Conservation (phyloP, 1,140 invertebrate species). For the Sycophaga agraensis region DNA sequence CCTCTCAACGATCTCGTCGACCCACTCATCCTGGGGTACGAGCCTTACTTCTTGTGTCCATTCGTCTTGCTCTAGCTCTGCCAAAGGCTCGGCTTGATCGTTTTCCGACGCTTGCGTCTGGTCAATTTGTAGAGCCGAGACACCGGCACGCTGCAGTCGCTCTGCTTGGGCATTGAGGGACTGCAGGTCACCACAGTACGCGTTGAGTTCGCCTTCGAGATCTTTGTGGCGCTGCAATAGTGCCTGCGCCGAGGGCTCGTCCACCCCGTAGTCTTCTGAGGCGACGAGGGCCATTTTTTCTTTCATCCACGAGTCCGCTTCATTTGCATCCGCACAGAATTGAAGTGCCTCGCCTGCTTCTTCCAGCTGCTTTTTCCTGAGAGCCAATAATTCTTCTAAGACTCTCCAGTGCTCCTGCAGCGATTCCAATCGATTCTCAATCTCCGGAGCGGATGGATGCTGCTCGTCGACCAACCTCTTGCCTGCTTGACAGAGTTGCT, state of each 20-base stretch:
- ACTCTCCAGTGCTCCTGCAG: slow-evolving; percentile 84
- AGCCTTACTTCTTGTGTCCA: slow-evolving; percentile 74
- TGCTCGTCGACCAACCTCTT: slow-evolving; percentile 74
- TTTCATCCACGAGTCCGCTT: slow-evolving; percentile 96
- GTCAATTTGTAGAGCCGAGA: slow-evolving; percentile 61
- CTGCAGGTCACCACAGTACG: slow-evolving; percentile 87
- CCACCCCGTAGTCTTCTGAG: slow-evolving; percentile 85
- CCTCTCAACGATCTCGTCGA: slow-evolving; percentile 84
- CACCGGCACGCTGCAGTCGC: slow-evolving; percentile 76
- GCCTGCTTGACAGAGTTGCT: slow-evolving; percentile 74
- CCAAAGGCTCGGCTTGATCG: slow-evolving; percentile 67
- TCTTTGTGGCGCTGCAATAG: slow-evolving; percentile 83
- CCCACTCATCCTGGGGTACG: slow-evolving; percentile 87
- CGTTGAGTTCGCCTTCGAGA: slow-evolving; percentile 87
- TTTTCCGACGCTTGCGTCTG: slow-evolving; percentile 61
- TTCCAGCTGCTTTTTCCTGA: slow-evolving; percentile 82
- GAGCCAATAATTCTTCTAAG: slow-evolving; percentile 80
- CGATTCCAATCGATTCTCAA: slow-evolving; percentile 76
- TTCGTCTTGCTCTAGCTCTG: slow-evolving; percentile 71
- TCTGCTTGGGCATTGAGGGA: slow-evolving; percentile 84
- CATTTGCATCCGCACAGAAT: slow-evolving; percentile 95
- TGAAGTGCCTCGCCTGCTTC: slow-evolving; percentile 90
- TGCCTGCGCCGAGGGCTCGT: slow-evolving; percentile 86
- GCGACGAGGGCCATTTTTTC: slow-evolving; percentile 87
- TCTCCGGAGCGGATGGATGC: slow-evolving; percentile 77